These are phyloP conservation scores for Rosalia funebris DNA, from an alignment of 2,888 invertebrate species.

Conservation along the genomic window DNA sequence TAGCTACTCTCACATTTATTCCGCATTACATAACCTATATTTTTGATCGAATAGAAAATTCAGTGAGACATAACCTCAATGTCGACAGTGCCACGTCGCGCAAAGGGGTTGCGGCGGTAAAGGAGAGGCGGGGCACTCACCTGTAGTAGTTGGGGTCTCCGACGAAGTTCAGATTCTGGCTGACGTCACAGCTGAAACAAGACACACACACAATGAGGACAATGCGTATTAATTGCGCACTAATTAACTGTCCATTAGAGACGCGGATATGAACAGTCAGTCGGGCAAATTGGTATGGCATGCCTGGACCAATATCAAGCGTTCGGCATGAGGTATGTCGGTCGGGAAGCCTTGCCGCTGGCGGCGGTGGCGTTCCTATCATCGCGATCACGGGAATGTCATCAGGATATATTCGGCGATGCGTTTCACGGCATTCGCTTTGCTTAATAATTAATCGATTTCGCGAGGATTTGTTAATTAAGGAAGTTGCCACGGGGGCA, in stretches of 20 bases:
- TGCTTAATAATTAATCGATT: background rate
- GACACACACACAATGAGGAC: constrained; percentile 49
- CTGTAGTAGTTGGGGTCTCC: constrained; percentile 51
- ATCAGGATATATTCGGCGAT: background rate
- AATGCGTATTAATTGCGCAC: constrained; percentile 49
- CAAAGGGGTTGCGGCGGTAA: background rate
- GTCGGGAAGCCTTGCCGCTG: constrained; percentile 12
- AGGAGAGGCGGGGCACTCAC: constrained; percentile 45
- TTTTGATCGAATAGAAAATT: too few species aligned
- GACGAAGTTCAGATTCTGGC: constrained; percentile 39
- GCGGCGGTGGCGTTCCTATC: constrained; percentile 14
- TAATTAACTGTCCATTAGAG: constrained; percentile 46
- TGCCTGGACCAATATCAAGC: constrained; percentile 34
- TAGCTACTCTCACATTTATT: too few species aligned
- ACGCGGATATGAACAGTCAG: constrained; percentile 25
- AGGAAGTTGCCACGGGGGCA: background rate
- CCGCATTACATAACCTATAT: too few species aligned
- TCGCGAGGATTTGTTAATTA: background rate
- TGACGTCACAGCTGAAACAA: constrained; percentile 58
- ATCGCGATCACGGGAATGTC: constrained; percentile 8
- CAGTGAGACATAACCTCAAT: too few species aligned
- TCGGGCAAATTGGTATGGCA: constrained; percentile 26
- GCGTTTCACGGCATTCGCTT: background rate
- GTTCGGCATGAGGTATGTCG: constrained; percentile 31
- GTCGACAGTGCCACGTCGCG: background rate